Percentiles rank a stretch among this genome's conserved stretches.
Conservation (phyloP, 1,140 invertebrate genomes). For the Pseudachorutes palmiensis region DNA sequence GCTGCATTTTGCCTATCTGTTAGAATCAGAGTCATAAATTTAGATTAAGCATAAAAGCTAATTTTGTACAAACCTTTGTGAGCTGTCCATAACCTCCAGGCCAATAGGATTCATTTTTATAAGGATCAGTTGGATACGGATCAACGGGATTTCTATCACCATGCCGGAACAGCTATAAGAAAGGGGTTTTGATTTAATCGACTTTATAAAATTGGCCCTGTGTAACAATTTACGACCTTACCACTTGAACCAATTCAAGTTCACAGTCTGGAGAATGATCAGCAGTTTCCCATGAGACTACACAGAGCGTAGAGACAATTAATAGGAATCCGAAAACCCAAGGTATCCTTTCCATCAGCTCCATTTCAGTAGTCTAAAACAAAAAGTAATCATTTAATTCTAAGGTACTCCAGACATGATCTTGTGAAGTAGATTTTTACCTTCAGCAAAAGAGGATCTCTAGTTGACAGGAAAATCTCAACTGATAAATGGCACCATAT, state of each 20-base stretch:
- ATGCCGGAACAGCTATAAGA: conserved; percentile 26
- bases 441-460: too few species aligned
- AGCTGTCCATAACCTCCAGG: conserved; percentile 58
- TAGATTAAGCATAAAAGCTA: neutral
- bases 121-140: conserved; percentile 61
- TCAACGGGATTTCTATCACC: conserved; percentile 51
- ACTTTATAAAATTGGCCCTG: neutral
- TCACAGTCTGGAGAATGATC: conserved; percentile 1
- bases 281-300: neutral
- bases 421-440: too few species aligned
- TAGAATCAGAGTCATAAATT: neutral
- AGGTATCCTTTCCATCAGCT: neutral
- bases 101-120: conserved; percentile 56
- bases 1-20: conserved; percentile 61
- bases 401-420: too few species aligned
- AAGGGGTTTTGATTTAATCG: neutral
- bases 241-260: conserved; percentile 30
- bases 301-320: neutral
- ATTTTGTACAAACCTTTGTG: conserved; percentile 53
- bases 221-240: conserved; percentile 16
- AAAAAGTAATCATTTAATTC: neutral
- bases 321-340: neutral
- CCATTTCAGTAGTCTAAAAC: neutral
- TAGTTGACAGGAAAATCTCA: too few species aligned
- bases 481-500: too few species aligned